phyloP scores from a whole-genome alignment of 2,888 invertebrate species.

The Drosophila borborema region DNA sequence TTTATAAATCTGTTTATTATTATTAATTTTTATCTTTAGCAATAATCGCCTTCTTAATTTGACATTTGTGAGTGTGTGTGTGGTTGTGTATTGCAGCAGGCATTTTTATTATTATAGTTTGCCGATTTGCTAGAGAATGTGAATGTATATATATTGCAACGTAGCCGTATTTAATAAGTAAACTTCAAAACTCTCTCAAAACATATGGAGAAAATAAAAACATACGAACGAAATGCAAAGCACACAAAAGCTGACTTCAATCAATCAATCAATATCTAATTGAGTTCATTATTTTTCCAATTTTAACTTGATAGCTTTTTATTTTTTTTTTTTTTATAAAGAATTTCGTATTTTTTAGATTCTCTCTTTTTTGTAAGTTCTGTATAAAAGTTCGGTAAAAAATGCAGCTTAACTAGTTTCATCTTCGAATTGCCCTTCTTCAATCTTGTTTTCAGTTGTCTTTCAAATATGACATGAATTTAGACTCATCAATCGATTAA shows the following conservation, averaged over 20 bases:
- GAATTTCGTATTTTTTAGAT: constrained; percentile 37
- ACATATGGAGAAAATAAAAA: constrained; percentile 19
- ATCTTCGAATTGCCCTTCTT: constrained; percentile 57
- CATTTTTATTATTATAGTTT: constrained; percentile 40
- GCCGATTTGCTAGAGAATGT: constrained; percentile 51
- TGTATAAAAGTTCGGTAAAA: constrained; percentile 83
- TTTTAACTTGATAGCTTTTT: constrained; percentile 59
- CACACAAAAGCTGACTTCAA: constrained; percentile 65
- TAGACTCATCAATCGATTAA: constrained; percentile 11
- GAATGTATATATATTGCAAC: constrained; percentile 63
- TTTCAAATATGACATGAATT: constrained; percentile 41
- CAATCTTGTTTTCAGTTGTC: constrained; percentile 55
- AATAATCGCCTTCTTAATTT: constrained; percentile 54
- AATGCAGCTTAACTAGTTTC: constrained; percentile 82
- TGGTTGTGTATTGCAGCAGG: constrained; percentile 38
- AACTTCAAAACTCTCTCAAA: constrained; percentile 40
- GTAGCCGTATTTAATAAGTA: constrained; percentile 59
- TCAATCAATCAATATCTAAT: constrained; percentile 44
- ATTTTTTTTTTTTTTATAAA: constrained; percentile 11
- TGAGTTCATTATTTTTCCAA: constrained; percentile 22
- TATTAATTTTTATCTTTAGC: constrained; percentile 20
- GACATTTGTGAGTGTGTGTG: constrained; percentile 47
- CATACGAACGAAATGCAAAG: constrained; percentile 54
- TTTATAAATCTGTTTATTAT: constrained; percentile 13
- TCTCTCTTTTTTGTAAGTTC: constrained; percentile 47